Percentiles rank a stretch among this genome's conserved stretches.
Conservation (phyloP, 2,113 vertebrate genomes). For the Brienomyrus brachyistius region DNA sequence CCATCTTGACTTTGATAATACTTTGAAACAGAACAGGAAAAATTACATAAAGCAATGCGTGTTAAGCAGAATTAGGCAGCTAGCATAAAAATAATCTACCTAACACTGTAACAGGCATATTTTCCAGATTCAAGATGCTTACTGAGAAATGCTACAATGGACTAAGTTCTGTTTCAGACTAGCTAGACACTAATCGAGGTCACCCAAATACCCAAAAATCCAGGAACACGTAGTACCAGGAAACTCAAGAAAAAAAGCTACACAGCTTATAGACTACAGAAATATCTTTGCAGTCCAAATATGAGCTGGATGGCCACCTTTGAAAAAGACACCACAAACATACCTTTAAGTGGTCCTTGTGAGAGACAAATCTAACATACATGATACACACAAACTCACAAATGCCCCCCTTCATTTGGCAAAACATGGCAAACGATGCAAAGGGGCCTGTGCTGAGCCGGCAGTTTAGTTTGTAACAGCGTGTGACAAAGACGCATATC, state of each 20-base stretch:
- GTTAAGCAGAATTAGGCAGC: neutral
- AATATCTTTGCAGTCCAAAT: neutral
- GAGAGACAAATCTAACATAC: neutral
- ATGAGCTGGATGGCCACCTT: neutral
- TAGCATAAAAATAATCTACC: neutral
- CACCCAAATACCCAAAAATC: neutral
- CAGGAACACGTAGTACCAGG: neutral
- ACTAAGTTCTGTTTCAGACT: neutral
- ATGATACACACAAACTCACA: neutral
- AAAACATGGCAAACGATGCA: neutral
- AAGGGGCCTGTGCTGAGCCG: neutral
- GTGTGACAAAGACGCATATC: neutral
- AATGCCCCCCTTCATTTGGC: neutral
- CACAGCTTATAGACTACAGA: neutral
- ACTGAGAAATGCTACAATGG: neutral
- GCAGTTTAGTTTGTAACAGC: neutral
- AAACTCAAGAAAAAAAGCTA: neutral
- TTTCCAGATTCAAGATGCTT: neutral
- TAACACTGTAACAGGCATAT: neutral
- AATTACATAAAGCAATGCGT: neutral
- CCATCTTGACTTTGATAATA: neutral
- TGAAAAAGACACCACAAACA: neutral
- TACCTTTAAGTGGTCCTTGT: neutral
- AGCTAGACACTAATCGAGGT: neutral
- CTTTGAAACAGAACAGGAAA: neutral